Percentiles rank a stretch among this genome's conserved stretches.
Evolutionary conservation across 1,140 invertebrate species (phyloP).

Genomic region (Panagrolaimus sp.): DNA sequence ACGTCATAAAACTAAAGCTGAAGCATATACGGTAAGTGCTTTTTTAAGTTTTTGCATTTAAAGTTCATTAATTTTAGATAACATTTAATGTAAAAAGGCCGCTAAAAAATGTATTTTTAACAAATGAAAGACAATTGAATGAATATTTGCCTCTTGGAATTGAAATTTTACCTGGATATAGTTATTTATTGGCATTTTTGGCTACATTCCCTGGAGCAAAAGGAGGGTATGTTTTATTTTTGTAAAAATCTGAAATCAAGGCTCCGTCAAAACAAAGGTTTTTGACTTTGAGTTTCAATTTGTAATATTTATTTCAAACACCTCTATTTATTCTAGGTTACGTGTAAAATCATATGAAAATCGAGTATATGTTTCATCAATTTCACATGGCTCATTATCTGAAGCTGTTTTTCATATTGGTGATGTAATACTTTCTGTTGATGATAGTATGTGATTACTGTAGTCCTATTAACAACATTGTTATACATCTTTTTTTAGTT

Average conservation of each 20-base stretch:
- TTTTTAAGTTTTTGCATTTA: no score
- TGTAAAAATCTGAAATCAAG: no score
- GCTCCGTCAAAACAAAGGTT: no score
- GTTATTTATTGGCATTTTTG: neutral
- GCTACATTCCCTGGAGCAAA: neutral
- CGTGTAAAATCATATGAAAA: constrained; percentile 8
- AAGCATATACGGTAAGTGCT: no score
- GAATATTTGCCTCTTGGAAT: neutral
- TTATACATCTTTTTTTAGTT: neutral
- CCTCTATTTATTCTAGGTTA: no score
- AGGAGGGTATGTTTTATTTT: no score
- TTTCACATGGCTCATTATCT: neutral
- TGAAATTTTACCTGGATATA: neutral
- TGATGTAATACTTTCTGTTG: constrained; percentile 2
- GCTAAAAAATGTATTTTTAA: neutral
- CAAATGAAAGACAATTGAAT: neutral
- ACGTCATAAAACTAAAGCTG: no score
- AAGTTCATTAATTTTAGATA: constrained; percentile 2
- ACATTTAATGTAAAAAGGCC: neutral
- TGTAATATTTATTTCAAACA: no score
- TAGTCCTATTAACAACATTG: no score
- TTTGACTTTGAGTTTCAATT: no score
- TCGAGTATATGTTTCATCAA: constrained; percentile 3
- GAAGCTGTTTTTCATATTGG: neutral
- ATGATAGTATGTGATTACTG: neutral